phyloP scores from a whole-genome alignment of 2,797 vertebrate genomes.

The Hippopotamyrus pictus region DNA sequence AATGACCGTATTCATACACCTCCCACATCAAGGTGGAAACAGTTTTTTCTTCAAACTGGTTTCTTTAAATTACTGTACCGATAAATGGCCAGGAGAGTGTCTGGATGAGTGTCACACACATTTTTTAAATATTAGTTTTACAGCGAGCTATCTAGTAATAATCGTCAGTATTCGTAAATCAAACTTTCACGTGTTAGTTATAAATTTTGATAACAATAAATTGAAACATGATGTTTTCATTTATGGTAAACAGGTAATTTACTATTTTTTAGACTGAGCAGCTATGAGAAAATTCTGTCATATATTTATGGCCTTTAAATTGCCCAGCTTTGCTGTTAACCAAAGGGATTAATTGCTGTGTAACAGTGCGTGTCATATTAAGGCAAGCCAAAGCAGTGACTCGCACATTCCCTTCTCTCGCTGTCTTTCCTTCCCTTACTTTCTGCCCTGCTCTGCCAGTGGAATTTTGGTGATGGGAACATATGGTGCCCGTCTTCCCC shows the following conservation, averaged over 20 bases:
- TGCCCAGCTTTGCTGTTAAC: neutral
- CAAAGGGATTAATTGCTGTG: neutral
- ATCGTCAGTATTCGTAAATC: neutral
- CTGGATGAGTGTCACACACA: neutral
- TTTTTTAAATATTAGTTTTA: neutral
- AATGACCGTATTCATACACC: neutral
- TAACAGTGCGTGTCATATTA: neutral
- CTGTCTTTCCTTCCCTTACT: neutral
- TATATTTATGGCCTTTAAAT: neutral
- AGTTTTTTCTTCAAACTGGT: neutral
- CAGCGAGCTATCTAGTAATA: neutral
- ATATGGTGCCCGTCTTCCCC: conserved; percentile 8
- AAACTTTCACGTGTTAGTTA: neutral
- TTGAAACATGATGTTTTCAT: neutral
- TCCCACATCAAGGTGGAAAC: neutral
- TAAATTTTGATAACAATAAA: neutral
- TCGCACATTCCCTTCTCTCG: neutral
- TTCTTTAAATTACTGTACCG: neutral
- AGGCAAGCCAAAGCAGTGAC: neutral
- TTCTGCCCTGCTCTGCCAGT: neutral
- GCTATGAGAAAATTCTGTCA: neutral
- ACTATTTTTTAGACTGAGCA: neutral
- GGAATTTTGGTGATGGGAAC: neutral
- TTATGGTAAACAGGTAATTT: neutral
- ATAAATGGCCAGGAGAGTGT: neutral